These are phyloP conservation scores for Pangasius mekongensis DNA, from an alignment of 2,797 vertebrate genomes.

Conservation along the genomic window DNA sequence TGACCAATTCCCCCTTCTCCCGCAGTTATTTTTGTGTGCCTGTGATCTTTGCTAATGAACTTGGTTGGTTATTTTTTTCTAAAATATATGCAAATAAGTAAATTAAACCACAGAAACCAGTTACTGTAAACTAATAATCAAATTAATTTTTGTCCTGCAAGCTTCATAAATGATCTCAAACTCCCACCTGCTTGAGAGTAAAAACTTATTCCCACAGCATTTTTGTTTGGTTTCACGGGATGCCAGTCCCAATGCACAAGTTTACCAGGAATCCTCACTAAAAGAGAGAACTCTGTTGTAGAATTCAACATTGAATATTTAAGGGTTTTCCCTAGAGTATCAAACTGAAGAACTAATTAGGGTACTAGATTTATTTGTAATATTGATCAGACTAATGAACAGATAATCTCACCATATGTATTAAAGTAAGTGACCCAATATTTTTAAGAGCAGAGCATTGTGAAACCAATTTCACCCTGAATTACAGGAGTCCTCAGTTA, in stretches of 20 bases:
- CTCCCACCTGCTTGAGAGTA: neutral
- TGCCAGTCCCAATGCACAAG: neutral
- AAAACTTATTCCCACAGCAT: neutral
- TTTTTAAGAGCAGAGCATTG: neutral
- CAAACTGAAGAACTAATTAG: neutral
- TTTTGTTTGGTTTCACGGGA: neutral
- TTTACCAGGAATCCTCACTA: neutral
- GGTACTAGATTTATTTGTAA: neutral
- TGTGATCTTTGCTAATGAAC: neutral
- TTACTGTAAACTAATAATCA: neutral
- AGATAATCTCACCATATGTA: neutral
- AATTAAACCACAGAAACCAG: neutral
- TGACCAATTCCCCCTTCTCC: neutral
- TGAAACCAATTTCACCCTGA: conserved; percentile 16
- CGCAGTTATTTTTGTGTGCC: neutral
- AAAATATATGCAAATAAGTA: neutral
- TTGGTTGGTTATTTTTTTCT: neutral
- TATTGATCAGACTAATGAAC: neutral
- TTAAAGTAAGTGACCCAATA: neutral
- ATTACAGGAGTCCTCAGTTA: conserved; percentile 26
- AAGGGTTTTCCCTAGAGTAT: neutral
- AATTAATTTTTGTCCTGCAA: neutral
- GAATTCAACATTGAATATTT: neutral
- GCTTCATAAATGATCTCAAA: neutral
- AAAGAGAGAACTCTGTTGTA: neutral